Percentiles rank a stretch among this genome's conserved stretches.
Evolutionary conservation across 2,888 invertebrate species (phyloP).

Genomic region (Temnothorax rugatulus): DNA sequence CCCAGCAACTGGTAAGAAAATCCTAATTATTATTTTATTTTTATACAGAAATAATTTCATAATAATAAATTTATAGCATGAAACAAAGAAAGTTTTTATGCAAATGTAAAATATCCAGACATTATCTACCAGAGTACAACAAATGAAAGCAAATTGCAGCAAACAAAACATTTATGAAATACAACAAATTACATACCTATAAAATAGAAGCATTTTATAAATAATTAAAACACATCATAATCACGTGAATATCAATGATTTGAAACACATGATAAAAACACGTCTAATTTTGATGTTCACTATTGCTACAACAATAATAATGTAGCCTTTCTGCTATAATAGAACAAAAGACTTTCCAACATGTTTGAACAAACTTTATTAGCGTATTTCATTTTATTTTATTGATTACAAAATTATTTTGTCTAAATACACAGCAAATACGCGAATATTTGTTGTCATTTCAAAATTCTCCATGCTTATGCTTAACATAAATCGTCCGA

Average conservation of each 20-base stretch:
- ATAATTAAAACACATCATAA: not conserved
- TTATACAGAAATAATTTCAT: not conserved
- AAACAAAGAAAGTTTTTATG: not conserved
- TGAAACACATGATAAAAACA: too few relatives aligned
- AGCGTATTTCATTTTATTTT: not conserved
- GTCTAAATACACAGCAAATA: not conserved
- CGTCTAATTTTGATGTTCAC: not conserved
- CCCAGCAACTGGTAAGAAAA: not conserved
- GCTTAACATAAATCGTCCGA: not conserved
- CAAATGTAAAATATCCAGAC: not conserved
- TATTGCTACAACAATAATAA: not conserved
- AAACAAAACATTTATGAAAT: not conserved
- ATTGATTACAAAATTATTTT: not conserved
- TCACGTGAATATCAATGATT: not conserved
- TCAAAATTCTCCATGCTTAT: not conserved
- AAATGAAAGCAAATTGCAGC: too few relatives aligned
- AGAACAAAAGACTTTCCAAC: not conserved
- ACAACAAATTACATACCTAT: not conserved
- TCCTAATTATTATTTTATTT: not conserved
- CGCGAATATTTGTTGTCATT: not conserved
- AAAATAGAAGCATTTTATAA: conserved; percentile 1
- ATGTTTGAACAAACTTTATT: not conserved
- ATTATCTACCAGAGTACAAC: not conserved
- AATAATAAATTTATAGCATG: not conserved
- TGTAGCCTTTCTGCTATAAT: not conserved